Percentiles rank a stretch among this genome's conserved stretches.
These are phyloP conservation scores for Laticauda colubrina DNA, from an alignment of 2,113 vertebrate species.

Conservation along the genomic window DNA sequence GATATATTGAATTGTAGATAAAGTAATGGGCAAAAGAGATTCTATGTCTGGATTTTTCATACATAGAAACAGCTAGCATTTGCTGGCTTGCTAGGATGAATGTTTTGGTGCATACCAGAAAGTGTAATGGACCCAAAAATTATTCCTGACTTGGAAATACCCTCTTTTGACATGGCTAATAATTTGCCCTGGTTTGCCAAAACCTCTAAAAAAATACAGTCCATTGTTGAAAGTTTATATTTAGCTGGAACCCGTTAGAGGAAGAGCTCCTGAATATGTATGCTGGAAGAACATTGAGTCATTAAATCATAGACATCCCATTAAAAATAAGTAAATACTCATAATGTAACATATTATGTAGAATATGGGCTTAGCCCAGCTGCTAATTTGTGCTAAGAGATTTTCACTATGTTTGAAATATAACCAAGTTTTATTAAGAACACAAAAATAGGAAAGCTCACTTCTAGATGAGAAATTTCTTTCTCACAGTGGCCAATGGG, in stretches of 20 bases:
- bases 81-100: no score
- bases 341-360: neutral
- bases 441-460: neutral
- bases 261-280: neutral
- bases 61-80: neutral
- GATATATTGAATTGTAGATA: no score
- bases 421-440: neutral
- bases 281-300: neutral
- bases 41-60: neutral
- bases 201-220: neutral
- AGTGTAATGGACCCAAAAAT: no score
- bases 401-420: neutral
- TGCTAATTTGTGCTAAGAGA: neutral
- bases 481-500: neutral
- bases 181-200: neutral
- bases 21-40: neutral
- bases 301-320: neutral
- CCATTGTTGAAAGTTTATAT: neutral
- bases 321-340: neutral
- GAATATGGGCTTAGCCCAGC: neutral
- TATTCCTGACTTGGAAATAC: neutral
- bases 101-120: neutral
- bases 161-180: neutral
- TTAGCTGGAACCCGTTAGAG: neutral
- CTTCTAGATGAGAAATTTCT: neutral